Conservation (phyloP, 2,797 vertebrate species). For the Anabacerthia variegaticeps region DNA sequence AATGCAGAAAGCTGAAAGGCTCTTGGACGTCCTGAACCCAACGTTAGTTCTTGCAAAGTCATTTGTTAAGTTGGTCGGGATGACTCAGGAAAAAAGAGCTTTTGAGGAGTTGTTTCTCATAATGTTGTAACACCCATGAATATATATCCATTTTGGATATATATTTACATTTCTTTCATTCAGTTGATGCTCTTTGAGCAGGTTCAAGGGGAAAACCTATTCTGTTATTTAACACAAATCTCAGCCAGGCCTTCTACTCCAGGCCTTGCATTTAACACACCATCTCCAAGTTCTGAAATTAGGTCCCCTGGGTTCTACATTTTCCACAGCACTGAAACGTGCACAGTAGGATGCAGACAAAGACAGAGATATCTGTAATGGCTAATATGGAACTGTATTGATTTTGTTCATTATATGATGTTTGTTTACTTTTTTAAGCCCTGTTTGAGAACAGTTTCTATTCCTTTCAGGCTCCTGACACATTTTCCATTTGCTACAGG, state of each 20-base stretch:
- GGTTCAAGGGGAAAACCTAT: neutral
- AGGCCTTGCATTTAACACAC: neutral
- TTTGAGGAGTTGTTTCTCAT: conserved; percentile 1
- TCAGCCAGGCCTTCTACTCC: neutral
- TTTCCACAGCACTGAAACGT: conserved; percentile 14
- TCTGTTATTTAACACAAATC: neutral
- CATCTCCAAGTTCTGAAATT: neutral
- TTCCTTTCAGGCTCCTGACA: neutral
- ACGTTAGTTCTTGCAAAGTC: neutral
- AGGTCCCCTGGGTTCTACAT: neutral
- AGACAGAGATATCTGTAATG: conserved; percentile 5
- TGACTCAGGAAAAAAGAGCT: neutral
- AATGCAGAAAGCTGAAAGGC: neutral
- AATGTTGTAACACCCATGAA: neutral
- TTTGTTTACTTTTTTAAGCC: conserved; percentile 53
- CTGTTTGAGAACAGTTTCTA: conserved; percentile 45
- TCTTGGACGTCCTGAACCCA: neutral
- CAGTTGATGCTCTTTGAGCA: neutral
- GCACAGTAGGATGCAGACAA: neutral
- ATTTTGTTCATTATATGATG: conserved; percentile 35
- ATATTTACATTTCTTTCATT: neutral
- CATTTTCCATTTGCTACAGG: conserved; percentile 34
- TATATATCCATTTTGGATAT: neutral
- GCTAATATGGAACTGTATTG: conserved; percentile 30
- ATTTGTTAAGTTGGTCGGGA: neutral